These are phyloP conservation scores for Setophaga petechia DNA, from an alignment of 2,113 vertebrate species.

Conservation along the genomic window DNA sequence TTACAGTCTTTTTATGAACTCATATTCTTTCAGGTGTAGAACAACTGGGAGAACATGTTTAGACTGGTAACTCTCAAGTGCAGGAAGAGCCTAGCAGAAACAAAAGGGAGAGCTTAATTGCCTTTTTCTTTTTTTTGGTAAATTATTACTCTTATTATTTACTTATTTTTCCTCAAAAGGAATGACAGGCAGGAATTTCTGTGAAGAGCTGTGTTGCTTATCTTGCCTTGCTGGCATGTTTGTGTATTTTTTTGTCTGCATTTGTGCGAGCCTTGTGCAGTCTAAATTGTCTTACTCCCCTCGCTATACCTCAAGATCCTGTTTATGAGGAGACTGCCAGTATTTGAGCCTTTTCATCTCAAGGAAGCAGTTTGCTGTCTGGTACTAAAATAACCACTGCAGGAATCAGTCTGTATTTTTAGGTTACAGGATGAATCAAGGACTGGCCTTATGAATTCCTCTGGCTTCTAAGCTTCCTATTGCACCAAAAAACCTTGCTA, in stretches of 20 bases:
- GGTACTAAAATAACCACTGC: slow-evolving; percentile 62
- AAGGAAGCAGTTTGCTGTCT: slow-evolving; percentile 72
- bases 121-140: neutral
- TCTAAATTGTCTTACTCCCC: slow-evolving; percentile 47
- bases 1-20: neutral
- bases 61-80: neutral
- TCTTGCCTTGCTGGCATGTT: neutral
- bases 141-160: neutral
- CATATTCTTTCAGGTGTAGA: neutral
- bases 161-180: neutral
- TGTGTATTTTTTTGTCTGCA: slow-evolving; percentile 25
- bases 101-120: neutral
- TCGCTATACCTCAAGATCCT: slow-evolving; percentile 58
- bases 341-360: slow-evolving; percentile 68
- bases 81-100: neutral
- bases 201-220: neutral
- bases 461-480: slow-evolving; percentile 61
- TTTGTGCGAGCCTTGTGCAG: neutral
- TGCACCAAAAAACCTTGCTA: slow-evolving; percentile 19
- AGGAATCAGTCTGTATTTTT: slow-evolving; percentile 72
- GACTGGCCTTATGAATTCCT: neutral
- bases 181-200: neutral
- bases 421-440: slow-evolving; percentile 68
- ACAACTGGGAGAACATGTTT: slow-evolving; percentile 2
- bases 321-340: slow-evolving; percentile 53